phyloP scores from a whole-genome alignment of 2,113 vertebrate genomes.

The Jacana jacana region DNA sequence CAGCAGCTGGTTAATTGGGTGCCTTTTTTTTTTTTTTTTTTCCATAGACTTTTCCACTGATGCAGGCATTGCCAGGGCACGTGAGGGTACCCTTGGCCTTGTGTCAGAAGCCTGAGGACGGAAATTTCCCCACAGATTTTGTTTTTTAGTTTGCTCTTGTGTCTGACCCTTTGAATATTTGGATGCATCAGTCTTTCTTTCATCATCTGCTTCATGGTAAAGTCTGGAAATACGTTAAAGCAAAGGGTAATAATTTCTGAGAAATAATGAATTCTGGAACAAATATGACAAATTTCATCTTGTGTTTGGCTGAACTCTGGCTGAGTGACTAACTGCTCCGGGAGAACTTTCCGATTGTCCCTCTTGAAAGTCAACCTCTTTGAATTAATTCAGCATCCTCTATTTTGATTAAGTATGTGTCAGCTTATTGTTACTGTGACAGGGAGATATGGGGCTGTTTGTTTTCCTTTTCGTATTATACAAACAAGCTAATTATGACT shows the following conservation, averaged over 20 bases:
- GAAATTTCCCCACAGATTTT: neutral
- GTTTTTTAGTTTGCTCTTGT: neutral
- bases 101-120: neutral
- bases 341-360: constrained; percentile 20
- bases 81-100: neutral
- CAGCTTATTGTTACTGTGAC: constrained; percentile 55
- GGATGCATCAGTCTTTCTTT: neutral
- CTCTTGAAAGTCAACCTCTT: constrained; percentile 40
- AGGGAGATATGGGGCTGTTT: constrained; percentile 59
- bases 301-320: constrained; percentile 23
- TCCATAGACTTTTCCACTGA: neutral
- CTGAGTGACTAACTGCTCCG: constrained; percentile 43
- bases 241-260: constrained; percentile 17
- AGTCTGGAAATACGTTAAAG: neutral
- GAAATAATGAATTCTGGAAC: constrained; percentile 19
- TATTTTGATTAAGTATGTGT: constrained; percentile 69
- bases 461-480: constrained; percentile 66
- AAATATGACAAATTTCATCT: constrained; percentile 23
- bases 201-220: neutral
- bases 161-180: neutral
- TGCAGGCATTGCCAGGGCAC: neutral
- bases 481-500: constrained; percentile 72
- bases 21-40: neutral
- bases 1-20: neutral
- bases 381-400: constrained; percentile 55